These are phyloP conservation scores for Peromyscus attwateri DNA, from an alignment of 2,797 vertebrate genomes.

Conservation along the genomic window DNA sequence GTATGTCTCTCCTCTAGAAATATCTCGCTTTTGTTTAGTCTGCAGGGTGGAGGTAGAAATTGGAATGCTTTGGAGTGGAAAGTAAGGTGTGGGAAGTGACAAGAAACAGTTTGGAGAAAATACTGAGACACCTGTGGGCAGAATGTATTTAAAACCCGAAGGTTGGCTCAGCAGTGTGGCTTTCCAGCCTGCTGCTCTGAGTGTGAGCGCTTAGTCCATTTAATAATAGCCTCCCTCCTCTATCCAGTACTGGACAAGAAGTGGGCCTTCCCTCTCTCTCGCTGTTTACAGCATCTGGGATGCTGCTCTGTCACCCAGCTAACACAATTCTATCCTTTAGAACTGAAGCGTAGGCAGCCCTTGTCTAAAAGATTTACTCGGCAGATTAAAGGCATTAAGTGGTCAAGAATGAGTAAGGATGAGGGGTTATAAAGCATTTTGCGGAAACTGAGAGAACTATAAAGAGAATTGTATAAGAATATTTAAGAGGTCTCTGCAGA, in stretches of 20 bases:
- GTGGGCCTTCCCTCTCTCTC: neutral
- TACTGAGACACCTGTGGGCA: constrained; percentile 1
- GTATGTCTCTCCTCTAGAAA: neutral
- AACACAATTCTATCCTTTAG: neutral
- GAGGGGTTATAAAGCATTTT: constrained; percentile 6
- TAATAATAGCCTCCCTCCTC: constrained; percentile 29
- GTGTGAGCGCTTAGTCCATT: neutral
- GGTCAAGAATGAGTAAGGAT: constrained; percentile 12
- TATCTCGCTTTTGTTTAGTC: neutral
- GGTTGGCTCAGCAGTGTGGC: constrained; percentile 9
- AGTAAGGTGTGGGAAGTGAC: neutral
- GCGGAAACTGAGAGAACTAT: neutral
- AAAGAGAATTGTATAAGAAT: neutral
- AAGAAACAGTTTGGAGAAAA: constrained; percentile 64
- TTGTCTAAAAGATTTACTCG: neutral
- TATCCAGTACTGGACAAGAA: neutral
- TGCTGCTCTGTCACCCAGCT: neutral
- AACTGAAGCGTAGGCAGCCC: neutral
- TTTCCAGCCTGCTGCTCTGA: neutral
- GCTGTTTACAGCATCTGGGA: neutral
- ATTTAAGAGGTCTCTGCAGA: constrained; percentile 13
- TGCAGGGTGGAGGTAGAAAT: neutral
- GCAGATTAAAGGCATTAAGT: constrained; percentile 43
- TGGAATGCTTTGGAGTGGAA: neutral
- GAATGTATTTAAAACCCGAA: constrained; percentile 58